Evolutionary conservation across 2,113 vertebrate species (phyloP).

Genomic region (Albula glossodonta): DNA sequence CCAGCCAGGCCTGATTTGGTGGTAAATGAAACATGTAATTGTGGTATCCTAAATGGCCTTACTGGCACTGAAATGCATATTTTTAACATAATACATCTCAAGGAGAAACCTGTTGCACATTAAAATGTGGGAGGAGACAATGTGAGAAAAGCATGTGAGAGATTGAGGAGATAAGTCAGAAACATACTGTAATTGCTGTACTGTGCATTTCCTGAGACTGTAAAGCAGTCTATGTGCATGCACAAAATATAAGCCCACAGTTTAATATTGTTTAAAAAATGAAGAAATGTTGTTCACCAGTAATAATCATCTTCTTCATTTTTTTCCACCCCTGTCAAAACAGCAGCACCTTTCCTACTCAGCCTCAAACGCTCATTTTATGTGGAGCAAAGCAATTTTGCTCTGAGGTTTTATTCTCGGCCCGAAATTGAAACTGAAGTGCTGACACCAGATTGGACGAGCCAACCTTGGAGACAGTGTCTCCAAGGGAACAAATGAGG

Average conservation of each 20-base stretch:
- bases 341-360: not conserved
- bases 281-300: not conserved
- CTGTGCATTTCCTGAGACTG: not conserved
- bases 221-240: not conserved
- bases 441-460: constrained; percentile 1
- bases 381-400: not conserved
- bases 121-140: not conserved
- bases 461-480: not conserved
- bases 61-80: not conserved
- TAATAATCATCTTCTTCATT: not conserved
- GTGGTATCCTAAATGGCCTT: not conserved
- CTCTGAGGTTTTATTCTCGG: not conserved
- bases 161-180: not conserved
- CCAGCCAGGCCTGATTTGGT: constrained; percentile 13
- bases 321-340: not conserved
- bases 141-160: not conserved
- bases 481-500: not conserved
- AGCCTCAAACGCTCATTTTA: not conserved
- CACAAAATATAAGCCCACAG: not conserved
- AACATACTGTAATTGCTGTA: not conserved
- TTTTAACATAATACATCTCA: not conserved
- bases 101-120: not conserved
- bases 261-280: not conserved
- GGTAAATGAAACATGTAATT: not conserved
- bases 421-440: not conserved